phyloP scores from a whole-genome alignment of 2,888 invertebrate genomes.

The Noctua janthe region DNA sequence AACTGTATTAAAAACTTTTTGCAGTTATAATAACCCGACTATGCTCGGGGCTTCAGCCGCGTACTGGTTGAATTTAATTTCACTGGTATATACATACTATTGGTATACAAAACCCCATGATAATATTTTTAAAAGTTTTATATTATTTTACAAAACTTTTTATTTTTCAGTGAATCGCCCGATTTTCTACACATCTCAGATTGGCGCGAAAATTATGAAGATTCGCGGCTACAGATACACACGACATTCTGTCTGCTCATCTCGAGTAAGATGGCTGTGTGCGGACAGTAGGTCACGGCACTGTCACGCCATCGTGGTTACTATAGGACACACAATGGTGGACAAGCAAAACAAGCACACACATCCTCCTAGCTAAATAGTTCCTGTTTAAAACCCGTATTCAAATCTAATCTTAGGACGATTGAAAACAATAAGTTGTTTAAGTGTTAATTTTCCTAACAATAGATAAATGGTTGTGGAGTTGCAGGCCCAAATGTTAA shows the following conservation, averaged over 20 bases:
- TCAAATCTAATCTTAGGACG: slow-evolving; percentile 7
- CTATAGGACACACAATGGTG: slow-evolving; percentile 84
- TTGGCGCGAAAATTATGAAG: slow-evolving; percentile 85
- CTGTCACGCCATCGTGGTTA: slow-evolving; percentile 86
- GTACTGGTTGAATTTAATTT: not conserved
- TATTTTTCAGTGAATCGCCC: slow-evolving; percentile 78
- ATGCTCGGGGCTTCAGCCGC: not conserved
- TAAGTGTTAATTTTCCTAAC: not conserved
- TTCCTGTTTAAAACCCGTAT: slow-evolving; percentile 42
- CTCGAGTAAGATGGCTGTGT: slow-evolving; percentile 86
- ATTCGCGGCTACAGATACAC: slow-evolving; percentile 85
- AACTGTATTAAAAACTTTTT: not conserved
- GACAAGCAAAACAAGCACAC: slow-evolving; percentile 84
- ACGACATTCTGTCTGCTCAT: slow-evolving; percentile 86
- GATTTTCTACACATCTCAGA: slow-evolving; percentile 83
- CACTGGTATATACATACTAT: too few relatives aligned
- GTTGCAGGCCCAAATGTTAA: slow-evolving; percentile 64
- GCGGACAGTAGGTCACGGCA: slow-evolving; percentile 81
- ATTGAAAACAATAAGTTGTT: too few relatives aligned
- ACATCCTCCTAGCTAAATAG: slow-evolving; percentile 78
- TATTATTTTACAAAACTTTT: not conserved
- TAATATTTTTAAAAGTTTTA: not conserved
- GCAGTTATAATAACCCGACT: not conserved
- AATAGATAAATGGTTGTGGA: slow-evolving; percentile 63
- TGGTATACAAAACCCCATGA: too few relatives aligned